Conservation (phyloP, 2,888 invertebrate genomes). For the Drosophila infuscata region DNA sequence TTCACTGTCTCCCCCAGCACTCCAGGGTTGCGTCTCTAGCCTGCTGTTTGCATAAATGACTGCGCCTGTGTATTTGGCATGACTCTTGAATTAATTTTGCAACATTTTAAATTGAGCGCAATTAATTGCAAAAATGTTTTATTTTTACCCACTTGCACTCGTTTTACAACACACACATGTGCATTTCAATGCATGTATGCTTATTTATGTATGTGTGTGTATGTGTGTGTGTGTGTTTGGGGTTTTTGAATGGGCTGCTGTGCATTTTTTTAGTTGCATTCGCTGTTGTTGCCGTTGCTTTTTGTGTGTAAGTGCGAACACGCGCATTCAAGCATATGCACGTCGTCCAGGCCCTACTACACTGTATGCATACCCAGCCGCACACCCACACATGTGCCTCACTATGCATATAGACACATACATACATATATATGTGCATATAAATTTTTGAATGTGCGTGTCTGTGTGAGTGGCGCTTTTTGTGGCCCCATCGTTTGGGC, state of each 20-base stretch:
- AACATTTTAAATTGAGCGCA: slow-evolving; percentile 84
- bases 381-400: slow-evolving; percentile 12
- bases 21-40: background rate
- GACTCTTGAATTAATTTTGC: slow-evolving; percentile 84
- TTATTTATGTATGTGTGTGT: slow-evolving; percentile 3
- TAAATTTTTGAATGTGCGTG: slow-evolving; percentile 31
- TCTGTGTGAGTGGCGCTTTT: slow-evolving; percentile 50
- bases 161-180: slow-evolving; percentile 51
- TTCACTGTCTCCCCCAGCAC: slow-evolving; percentile 10
- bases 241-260: slow-evolving; percentile 66
- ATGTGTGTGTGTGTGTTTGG: slow-evolving; percentile 37
- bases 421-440: background rate
- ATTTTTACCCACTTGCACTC: slow-evolving; percentile 79
- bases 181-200: slow-evolving; percentile 18
- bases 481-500: slow-evolving; percentile 61
- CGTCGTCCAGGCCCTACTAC: slow-evolving; percentile 46
- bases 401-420: slow-evolving; percentile 9
- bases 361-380: slow-evolving; percentile 30
- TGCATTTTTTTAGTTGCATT: slow-evolving; percentile 69
- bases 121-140: slow-evolving; percentile 83
- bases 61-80: slow-evolving; percentile 81
- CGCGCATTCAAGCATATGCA: slow-evolving; percentile 81
- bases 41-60: slow-evolving; percentile 72
- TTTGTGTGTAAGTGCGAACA: slow-evolving; percentile 79
- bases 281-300: slow-evolving; percentile 39